Base-by-base conservation (phyloP, 2,888 invertebrate genomes). In the Coelinius sp. region DNA sequence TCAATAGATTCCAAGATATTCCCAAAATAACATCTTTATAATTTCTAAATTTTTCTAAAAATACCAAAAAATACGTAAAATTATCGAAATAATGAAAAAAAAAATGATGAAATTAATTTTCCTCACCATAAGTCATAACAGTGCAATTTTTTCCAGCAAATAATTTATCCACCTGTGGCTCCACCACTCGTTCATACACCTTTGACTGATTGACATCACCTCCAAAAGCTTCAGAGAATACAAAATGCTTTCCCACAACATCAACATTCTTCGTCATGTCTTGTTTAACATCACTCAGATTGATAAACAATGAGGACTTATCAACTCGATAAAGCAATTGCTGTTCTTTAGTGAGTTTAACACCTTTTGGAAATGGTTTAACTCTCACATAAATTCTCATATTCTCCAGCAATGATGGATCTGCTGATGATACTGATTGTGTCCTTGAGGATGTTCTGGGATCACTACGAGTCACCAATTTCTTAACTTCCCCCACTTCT, bases 71-170 rank as follows among this genome's bases (percentile, higher is more conserved):
- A 7, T 5, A 5, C 31, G 7, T 7, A 31, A 31, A 7, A 31
- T n/a, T n/a, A n/a, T n/a, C n/a, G n/a, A 31, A 31, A 7, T 31
- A 31, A 31, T 3, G 3, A 7, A 31, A 31, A 5, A 31, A 31
- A 31, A 31, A 5, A 31, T 31, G 7, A 31, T 3, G 7, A 5
- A 31, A 31, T 31, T 31, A 31, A 31, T 31, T 31, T 31, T 31
- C 31, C 31, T 31, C 31, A 53, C 53, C 59, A 8, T 59, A 59
- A 10, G 59, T 12, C 59, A 59, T 59, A 4, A 59, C 31, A 17
- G 59, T 8, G 35, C 59, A 59, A 12, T 35, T 31, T 10, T 6
- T 12, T 4, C 59, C 59, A 17, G 2, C 8, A 31, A 59, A 17
- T 14, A 17, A 59, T 8, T 35, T n/a, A 0, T 7, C 17, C 20